phyloP scores from a whole-genome alignment of 92 coral and sea anemone genomes.

The Phenganax subtilis region DNA sequence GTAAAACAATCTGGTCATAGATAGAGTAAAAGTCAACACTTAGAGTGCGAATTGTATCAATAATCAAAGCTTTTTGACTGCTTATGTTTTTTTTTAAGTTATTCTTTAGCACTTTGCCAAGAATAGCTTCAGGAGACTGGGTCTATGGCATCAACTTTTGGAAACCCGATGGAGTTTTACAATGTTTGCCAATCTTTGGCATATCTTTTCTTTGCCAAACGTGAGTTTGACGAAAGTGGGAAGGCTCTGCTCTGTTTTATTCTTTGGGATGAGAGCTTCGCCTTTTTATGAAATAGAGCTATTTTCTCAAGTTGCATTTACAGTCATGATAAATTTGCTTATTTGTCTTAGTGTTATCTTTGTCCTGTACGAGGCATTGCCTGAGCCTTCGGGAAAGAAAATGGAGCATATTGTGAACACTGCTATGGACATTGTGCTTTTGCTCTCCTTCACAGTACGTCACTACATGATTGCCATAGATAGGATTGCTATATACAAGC shows the following conservation, averaged over 20 bases:
- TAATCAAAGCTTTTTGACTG: neutral
- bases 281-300: too few species aligned
- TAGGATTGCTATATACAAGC: too few species aligned
- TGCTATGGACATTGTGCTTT: constrained; percentile 66
- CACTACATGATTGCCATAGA: neutral
- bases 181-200: constrained; percentile 81
- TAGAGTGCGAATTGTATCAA: neutral
- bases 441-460: constrained; percentile 72
- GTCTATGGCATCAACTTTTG: constrained; percentile 57
- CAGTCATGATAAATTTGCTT: neutral
- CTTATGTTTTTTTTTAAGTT: constrained; percentile 48
- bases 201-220: constrained; percentile 88
- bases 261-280: too few species aligned
- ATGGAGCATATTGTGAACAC: constrained; percentile 78
- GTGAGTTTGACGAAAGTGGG: constrained; percentile 48
- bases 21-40: too few species aligned
- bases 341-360: constrained; percentile 64
- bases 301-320: neutral
- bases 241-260: too few species aligned
- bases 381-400: constrained; percentile 87
- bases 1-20: too few species aligned
- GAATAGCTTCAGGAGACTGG: constrained; percentile 71
- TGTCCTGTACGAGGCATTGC: constrained; percentile 89
- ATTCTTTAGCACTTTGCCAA: constrained; percentile 67
- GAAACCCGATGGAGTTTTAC: constrained; percentile 82